Evolutionary conservation across 2,888 invertebrate species (phyloP), one percentile per base, ranked within the genome.

Genomic region (Ferrisia virgata): DNA sequence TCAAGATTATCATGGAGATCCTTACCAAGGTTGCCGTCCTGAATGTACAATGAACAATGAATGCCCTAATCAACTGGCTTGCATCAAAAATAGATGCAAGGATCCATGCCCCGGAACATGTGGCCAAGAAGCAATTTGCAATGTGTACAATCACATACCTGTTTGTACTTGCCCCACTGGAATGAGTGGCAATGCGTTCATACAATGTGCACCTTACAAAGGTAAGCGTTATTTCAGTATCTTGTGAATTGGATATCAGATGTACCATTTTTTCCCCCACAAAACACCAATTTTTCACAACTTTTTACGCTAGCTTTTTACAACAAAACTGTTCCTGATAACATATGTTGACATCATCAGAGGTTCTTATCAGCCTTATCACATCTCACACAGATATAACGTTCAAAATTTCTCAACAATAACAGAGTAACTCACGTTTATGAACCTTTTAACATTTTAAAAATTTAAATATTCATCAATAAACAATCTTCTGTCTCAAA

Each of bases 71-170:
- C 90, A 93, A 87, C 92, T 91, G 88, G 92, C 94, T 79, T 95
- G 94, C 88, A 91, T 93, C 28, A 90, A 91, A 87, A 92, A 92
- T 87, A 93, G 92, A 88, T 94, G 94, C 87, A 88, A 90, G n/a
- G 91, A 94, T 89, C 93, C 94, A 53, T 95, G 95, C 87, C 90
- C 91, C 13, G 93, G 93, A 86, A 93, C 93, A n/a, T 95, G 95
- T 88, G 95, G 94, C 18, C 89, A 90, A 85, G 92, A 92, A 87
- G 94, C 95, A 0, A 88, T 92, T 85, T 95, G 95, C 88, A 90
- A 92, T 86, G 93, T 93, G 2, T 90, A 93, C 47, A 93, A 93
- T 87, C 95, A 95, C 87, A 92, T 93, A 88, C 93, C 95, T 9
- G 92, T 92, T 87, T 95, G 95, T 87, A 91, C 91, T 88, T 94